phyloP scores from a whole-genome alignment of 2,888 invertebrate species.

The Sicus ferrugineus region DNA sequence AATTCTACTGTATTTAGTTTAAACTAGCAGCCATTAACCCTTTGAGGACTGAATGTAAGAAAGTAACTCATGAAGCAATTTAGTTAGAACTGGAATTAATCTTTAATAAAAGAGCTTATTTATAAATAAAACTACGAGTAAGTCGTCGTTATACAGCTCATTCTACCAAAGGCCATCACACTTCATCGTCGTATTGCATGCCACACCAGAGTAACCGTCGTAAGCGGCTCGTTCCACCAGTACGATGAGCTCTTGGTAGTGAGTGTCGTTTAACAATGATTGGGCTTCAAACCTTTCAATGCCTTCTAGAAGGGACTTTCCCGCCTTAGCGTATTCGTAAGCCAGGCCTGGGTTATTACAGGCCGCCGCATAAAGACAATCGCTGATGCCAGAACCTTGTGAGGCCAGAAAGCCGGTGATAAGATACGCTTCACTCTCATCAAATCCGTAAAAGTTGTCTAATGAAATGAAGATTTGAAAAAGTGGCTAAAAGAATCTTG shows the following conservation, averaged over 20 bases:
- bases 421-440: slow-evolving; percentile 73
- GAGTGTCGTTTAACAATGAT: slow-evolving; percentile 66
- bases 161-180: slow-evolving; percentile 60
- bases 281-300: slow-evolving; percentile 73
- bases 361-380: slow-evolving; percentile 78
- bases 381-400: slow-evolving; percentile 76
- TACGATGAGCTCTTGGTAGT: slow-evolving; percentile 72
- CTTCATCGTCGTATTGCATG: slow-evolving; percentile 68
- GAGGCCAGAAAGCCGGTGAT: slow-evolving; percentile 70
- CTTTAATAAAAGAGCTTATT: background rate
- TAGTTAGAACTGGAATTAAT: background rate
- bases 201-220: slow-evolving; percentile 70
- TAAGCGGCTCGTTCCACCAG: slow-evolving; percentile 74
- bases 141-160: background rate
- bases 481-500: background rate
- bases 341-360: slow-evolving; percentile 77
- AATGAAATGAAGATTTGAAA: background rate
- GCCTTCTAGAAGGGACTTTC: slow-evolving; percentile 77
- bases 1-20: too few relatives aligned
- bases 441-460: slow-evolving; percentile 57
- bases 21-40: too few relatives aligned
- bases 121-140: background rate
- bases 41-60: too few relatives aligned
- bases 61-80: too few relatives aligned
- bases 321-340: slow-evolving; percentile 77